phyloP scores from a whole-genome alignment of 2,888 invertebrate genomes.

The Halocaridina rubra region DNA sequence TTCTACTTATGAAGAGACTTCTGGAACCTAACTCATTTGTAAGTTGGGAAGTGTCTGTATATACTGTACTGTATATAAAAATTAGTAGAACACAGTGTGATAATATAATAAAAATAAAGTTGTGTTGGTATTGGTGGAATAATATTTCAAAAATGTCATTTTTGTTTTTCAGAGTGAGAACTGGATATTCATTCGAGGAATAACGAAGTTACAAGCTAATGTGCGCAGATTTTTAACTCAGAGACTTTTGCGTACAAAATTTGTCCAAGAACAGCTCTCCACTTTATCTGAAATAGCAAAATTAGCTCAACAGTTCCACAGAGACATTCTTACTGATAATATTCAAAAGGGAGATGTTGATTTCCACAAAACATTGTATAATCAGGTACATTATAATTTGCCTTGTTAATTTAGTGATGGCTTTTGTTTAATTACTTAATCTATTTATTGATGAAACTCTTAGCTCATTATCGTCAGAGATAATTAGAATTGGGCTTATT shows the following conservation, averaged over 20 bases:
- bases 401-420: background rate
- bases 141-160: no score
- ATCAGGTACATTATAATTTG: constrained; percentile 39
- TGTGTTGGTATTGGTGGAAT: no score
- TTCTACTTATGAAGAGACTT: no score
- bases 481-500: no score
- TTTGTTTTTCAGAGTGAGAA: constrained; percentile 16
- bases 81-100: no score
- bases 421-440: no score
- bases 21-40: no score
- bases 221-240: constrained; percentile 22
- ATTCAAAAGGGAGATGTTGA: constrained; percentile 59
- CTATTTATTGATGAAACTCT: no score
- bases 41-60: no score
- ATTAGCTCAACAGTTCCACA: constrained; percentile 57
- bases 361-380: constrained; percentile 59
- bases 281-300: constrained; percentile 58
- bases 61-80: no score
- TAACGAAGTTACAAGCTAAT: constrained; percentile 30
- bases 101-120: no score
- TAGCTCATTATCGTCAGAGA: no score
- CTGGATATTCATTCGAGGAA: constrained; percentile 15
- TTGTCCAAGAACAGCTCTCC: constrained; percentile 54
- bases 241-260: constrained; percentile 36
- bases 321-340: constrained; percentile 59